Base-by-base conservation (phyloP, 2,888 invertebrate genomes). In the Teinopalpus imperialis region DNA sequence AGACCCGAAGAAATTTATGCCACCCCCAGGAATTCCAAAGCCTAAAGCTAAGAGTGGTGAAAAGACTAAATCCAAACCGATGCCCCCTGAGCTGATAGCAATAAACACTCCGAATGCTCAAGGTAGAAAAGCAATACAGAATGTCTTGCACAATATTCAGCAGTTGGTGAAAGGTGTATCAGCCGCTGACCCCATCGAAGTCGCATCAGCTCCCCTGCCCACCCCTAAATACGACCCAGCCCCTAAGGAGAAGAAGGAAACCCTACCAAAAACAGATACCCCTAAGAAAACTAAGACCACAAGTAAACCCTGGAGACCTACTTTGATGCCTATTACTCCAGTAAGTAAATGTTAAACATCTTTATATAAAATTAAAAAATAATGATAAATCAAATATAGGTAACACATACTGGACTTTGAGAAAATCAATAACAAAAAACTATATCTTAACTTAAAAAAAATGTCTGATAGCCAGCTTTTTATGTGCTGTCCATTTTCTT, bases 221-320 rank as follows among this genome's bases (percentile, higher is more conserved):
- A 52, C 21, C 71, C 78, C 21, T 52, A 83, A 56, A 69, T 49
- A 49, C n/a, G 61, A 62, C 20, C 24, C 24, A 8, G 51, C 18
- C 69, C 81, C 20, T 49, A 83, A 57, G 70, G 81, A 56, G 69
- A 81, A 52, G 41, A 62, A 23, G 50, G 60, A 48, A 45, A 60
- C 18, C 51, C 64, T 79, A 43, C 60, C 74, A 3, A 78, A 77
- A 45, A 52, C 63, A 0, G 80, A 82, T 1, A 67, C 75, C 0
- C 72, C 80, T 0, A 89, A 87, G 59, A 89, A 89, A 50, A 59
- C 72, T 6, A 88, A 81, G 51, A 79, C 88, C 0, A 88, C 91
- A 34, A 91, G 90, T 39, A 93, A 93, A 61, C 92, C 92, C 46
- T 94, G 94, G 94, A 82, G 93, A 45, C 94, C 94, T 0, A 93